Conservation (phyloP, 2,113 vertebrate genomes). For the Plecturocebus donacophilus region DNA sequence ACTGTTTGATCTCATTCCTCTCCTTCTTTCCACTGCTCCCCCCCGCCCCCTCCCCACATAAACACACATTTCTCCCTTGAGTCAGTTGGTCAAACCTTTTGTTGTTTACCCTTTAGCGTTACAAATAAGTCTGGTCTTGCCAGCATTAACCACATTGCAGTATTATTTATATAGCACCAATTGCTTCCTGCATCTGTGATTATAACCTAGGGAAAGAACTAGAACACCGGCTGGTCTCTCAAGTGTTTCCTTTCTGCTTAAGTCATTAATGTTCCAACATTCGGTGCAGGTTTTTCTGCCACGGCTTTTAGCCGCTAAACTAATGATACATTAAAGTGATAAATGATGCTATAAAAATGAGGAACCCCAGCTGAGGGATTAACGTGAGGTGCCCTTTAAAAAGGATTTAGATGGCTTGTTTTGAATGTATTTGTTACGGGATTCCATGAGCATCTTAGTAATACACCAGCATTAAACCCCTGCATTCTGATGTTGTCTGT, state of each 20-base stretch:
- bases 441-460: slow-evolving; percentile 70
- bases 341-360: slow-evolving; percentile 79
- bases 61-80: slow-evolving; percentile 71
- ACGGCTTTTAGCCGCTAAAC: slow-evolving; percentile 75
- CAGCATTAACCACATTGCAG: slow-evolving; percentile 44
- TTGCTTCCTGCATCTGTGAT: slow-evolving; percentile 69
- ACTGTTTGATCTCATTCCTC: slow-evolving; percentile 53
- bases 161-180: slow-evolving; percentile 68
- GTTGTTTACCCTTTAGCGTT: slow-evolving; percentile 77
- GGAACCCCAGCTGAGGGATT: slow-evolving; percentile 79
- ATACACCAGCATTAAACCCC: slow-evolving; percentile 51
- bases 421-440: slow-evolving; percentile 76
- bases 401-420: slow-evolving; percentile 77
- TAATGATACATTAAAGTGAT: slow-evolving; percentile 83
- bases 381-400: slow-evolving; percentile 81
- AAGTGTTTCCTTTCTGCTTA: slow-evolving; percentile 72
- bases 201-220: slow-evolving; percentile 58
- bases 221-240: slow-evolving; percentile 59
- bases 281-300: slow-evolving; percentile 69
- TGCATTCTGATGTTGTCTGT: slow-evolving; percentile 75
- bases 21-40: background rate
- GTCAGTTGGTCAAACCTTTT: slow-evolving; percentile 80
- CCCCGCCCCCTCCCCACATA: background rate
- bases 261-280: slow-evolving; percentile 66
- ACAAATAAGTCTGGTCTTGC: slow-evolving; percentile 65